These are phyloP conservation scores for Caracal caracal DNA, from an alignment of 2,113 vertebrate genomes.

Conservation along the genomic window DNA sequence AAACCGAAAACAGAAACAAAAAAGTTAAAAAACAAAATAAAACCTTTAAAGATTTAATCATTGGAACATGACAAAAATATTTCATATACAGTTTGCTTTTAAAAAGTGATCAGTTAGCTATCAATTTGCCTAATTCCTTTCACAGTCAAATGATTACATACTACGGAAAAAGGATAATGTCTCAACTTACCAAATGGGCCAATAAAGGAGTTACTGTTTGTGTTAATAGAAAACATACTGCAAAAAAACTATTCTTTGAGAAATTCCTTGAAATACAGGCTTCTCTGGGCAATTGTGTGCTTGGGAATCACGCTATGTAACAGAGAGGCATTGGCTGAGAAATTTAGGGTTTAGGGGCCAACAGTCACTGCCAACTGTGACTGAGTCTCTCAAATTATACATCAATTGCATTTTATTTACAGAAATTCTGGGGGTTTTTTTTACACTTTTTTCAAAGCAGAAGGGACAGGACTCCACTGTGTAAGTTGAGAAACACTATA, in stretches of 20 bases:
- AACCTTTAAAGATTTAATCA: neutral
- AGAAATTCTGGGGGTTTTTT: neutral
- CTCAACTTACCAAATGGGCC: neutral
- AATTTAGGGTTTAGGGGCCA: neutral
- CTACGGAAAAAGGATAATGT: neutral
- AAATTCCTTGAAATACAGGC: neutral
- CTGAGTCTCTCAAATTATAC: neutral
- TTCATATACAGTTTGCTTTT: neutral
- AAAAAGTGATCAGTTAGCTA: neutral
- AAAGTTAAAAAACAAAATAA: neutral
- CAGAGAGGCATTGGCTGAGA: neutral
- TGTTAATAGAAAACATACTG: neutral
- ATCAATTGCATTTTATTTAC: neutral
- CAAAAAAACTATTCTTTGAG: neutral
- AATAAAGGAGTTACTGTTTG: neutral
- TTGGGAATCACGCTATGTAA: neutral
- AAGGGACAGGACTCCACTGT: neutral
- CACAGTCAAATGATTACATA: neutral
- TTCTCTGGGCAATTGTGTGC: neutral
- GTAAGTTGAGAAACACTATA: neutral
- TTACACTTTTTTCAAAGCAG: neutral
- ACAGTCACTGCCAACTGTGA: neutral
- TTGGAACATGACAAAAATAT: neutral
- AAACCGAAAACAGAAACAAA: neutral
- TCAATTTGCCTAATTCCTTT: conserved; percentile 35